phyloP scores from a whole-genome alignment of 2,797 vertebrate species.

The Gallinago nigripennis region DNA sequence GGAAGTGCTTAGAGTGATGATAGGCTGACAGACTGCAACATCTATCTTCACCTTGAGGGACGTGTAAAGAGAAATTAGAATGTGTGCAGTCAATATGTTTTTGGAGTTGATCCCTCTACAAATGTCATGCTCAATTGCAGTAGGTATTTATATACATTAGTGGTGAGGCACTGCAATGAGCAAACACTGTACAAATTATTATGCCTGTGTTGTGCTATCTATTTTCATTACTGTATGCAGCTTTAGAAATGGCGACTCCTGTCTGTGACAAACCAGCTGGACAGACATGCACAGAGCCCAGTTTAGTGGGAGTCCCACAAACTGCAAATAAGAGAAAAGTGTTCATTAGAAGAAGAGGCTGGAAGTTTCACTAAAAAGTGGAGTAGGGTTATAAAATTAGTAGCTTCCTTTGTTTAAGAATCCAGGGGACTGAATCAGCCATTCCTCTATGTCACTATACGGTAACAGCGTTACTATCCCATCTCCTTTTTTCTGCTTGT shows the following conservation, averaged over 20 bases:
- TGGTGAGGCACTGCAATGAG: neutral
- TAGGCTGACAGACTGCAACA: neutral
- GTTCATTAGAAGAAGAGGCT: neutral
- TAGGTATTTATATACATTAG: conserved; percentile 35
- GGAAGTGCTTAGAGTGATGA: neutral
- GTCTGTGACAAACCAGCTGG: neutral
- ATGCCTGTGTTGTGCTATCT: neutral
- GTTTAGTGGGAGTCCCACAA: neutral
- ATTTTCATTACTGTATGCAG: neutral
- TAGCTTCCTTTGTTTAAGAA: neutral
- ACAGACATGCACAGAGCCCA: neutral
- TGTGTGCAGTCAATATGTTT: conserved; percentile 1
- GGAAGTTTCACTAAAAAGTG: neutral
- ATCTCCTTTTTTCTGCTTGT: neutral
- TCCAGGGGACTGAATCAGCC: neutral
- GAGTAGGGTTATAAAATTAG: neutral
- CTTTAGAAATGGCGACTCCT: neutral
- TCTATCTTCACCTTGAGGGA: conserved; percentile 20
- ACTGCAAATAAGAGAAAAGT: neutral
- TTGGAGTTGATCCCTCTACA: conserved; percentile 33
- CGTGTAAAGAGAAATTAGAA: neutral
- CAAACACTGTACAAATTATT: neutral
- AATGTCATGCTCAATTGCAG: conserved; percentile 24
- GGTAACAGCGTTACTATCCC: neutral
- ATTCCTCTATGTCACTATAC: neutral